phyloP scores from a whole-genome alignment of 2,888 invertebrate genomes.

The Stenoptilia bipunctidactyla region DNA sequence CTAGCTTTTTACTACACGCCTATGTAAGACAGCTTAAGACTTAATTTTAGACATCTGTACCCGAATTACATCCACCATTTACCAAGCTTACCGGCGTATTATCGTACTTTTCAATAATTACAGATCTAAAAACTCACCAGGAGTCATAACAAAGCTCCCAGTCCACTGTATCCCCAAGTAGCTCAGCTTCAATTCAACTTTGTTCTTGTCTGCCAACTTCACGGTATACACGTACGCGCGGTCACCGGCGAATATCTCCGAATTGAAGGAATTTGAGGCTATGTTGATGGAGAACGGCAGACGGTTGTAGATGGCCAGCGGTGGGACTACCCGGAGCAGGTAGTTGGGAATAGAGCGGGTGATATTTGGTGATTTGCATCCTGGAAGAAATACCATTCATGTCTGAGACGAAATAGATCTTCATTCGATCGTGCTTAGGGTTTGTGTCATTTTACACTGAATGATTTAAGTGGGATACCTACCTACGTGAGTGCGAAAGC shows the following conservation, averaged over 20 bases:
- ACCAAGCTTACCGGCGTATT: too few species aligned
- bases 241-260: constrained; percentile 79
- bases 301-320: constrained; percentile 81
- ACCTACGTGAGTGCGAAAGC: too few species aligned
- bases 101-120: too few species aligned
- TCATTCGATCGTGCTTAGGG: too few species aligned
- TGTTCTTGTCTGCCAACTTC: constrained; percentile 71
- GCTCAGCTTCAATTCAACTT: constrained; percentile 56
- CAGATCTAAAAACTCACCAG: too few species aligned
- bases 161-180: constrained; percentile 80
- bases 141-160: constrained; percentile 73
- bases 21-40: too few species aligned
- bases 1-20: too few species aligned
- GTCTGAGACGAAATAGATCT: too few species aligned
- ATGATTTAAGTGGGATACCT: too few species aligned
- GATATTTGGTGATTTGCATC: constrained; percentile 44
- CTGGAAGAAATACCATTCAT: constrained; percentile 28
- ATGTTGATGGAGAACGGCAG: constrained; percentile 78
- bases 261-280: background rate
- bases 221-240: constrained; percentile 77
- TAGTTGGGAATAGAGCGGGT: constrained; percentile 78
- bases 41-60: too few species aligned
- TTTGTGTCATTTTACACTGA: too few species aligned
- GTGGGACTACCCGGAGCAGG: constrained; percentile 78
- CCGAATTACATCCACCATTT: too few species aligned